These are phyloP conservation scores for Canis aureus DNA, from an alignment of 2,113 vertebrate species.

Conservation along the genomic window DNA sequence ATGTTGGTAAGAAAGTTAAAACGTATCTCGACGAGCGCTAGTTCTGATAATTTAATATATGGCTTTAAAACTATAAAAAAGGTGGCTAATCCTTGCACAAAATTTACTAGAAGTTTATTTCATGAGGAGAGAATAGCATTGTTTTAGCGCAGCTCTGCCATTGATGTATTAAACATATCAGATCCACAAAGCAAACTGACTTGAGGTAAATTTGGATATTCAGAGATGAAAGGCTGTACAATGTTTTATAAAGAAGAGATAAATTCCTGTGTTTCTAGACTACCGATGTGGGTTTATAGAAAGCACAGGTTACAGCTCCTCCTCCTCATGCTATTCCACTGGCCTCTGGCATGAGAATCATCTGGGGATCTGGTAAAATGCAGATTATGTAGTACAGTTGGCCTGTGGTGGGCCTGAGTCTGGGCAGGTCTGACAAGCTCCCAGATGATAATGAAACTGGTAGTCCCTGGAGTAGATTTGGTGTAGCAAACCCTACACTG, in stretches of 20 bases:
- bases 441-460: background rate
- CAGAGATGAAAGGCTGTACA: background rate
- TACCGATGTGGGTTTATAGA: background rate
- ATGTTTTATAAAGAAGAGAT: background rate
- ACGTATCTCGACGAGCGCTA: background rate
- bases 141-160: background rate
- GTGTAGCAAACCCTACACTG: background rate
- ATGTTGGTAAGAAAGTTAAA: conserved; percentile 51
- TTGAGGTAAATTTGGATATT: conserved; percentile 8
- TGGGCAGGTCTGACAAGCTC: background rate
- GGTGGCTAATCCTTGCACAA: background rate
- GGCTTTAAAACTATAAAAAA: background rate
- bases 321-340: background rate
- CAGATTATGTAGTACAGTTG: background rate
- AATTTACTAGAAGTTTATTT: background rate
- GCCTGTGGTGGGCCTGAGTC: background rate
- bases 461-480: background rate
- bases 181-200: background rate
- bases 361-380: background rate
- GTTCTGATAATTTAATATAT: background rate
- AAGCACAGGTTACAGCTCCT: background rate
- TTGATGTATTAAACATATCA: background rate
- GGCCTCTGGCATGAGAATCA: background rate
- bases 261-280: background rate
- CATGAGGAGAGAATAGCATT: background rate